Evolutionary conservation across 2,113 vertebrate genomes (phyloP).

Genomic region (Acinonyx jubatus): DNA sequence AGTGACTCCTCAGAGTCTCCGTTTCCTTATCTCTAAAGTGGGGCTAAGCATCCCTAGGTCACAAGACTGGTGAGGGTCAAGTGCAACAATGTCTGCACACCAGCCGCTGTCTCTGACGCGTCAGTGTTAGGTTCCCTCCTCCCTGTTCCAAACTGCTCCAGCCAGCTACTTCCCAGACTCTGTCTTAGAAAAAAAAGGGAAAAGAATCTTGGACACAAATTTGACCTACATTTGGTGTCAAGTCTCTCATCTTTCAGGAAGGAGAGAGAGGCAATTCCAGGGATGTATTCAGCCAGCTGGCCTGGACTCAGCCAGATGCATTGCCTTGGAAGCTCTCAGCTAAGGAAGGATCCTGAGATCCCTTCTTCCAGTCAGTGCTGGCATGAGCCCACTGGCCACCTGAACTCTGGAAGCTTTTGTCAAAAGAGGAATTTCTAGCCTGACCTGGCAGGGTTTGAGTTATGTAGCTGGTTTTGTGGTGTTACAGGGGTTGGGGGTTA

Average conservation of each 20-base stretch:
- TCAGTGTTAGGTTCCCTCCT: not conserved
- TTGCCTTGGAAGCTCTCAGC: not conserved
- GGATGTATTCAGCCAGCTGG: constrained; percentile 25
- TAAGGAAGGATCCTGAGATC: not conserved
- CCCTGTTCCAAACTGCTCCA: constrained; percentile 1
- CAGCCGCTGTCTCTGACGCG: not conserved
- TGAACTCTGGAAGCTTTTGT: constrained; percentile 14
- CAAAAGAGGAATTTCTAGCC: not conserved
- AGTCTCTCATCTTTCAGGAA: constrained; percentile 62
- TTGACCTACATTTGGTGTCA: constrained; percentile 69
- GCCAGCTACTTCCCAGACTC: constrained; percentile 36
- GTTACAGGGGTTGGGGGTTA: not conserved
- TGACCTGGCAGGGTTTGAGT: not conserved
- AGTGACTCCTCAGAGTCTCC: not conserved
- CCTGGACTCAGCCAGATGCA: not conserved
- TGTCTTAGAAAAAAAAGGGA: constrained; percentile 44
- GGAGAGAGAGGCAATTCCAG: not conserved
- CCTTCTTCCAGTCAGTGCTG: not conserved
- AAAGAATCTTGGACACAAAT: constrained; percentile 61
- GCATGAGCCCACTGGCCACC: not conserved
- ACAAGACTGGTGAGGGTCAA: not conserved
- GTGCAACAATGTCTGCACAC: rapidly evolving
- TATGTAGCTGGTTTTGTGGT: not conserved
- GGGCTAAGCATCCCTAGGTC: not conserved
- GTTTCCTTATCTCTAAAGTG: not conserved